Evolutionary conservation across 2,888 invertebrate genomes (phyloP).

Genomic region (Diachrysia chrysitis): DNA sequence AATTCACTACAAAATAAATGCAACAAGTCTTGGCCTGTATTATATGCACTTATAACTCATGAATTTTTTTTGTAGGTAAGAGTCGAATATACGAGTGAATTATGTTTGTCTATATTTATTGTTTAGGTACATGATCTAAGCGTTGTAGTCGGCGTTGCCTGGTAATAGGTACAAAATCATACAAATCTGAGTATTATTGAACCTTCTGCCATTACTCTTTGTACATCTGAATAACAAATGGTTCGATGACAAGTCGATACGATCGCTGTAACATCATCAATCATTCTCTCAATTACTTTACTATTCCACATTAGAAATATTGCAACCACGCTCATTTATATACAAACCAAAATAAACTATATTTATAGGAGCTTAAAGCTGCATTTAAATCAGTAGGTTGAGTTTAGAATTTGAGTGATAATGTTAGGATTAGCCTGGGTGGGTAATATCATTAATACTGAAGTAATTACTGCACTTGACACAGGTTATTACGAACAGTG

Average conservation of each 20-base stretch:
- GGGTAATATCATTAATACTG: conserved; percentile 46
- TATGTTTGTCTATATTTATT: too few species aligned
- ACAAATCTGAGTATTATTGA: neutral
- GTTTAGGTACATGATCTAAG: too few species aligned
- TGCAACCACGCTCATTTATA: conserved; percentile 15
- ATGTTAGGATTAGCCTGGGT: conserved; percentile 26
- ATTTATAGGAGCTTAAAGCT: neutral
- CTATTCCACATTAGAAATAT: conserved; percentile 15
- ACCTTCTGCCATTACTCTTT: neutral
- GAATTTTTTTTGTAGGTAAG: too few species aligned
- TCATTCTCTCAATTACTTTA: conserved; percentile 35
- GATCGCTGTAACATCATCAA: conserved; percentile 28
- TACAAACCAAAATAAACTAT: conserved; percentile 7
- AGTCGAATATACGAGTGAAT: too few species aligned
- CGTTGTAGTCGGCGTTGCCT: too few species aligned
- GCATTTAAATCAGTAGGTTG: neutral
- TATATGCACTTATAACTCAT: too few species aligned
- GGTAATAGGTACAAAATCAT: too few species aligned
- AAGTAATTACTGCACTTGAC: conserved; percentile 47
- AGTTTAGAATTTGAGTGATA: conserved; percentile 10
- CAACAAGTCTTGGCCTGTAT: too few species aligned
- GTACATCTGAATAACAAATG: conserved; percentile 28
- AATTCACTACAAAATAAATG: too few species aligned
- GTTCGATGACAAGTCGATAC: conserved; percentile 35
- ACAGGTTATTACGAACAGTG: conserved; percentile 29